Evolutionary conservation across 92 coral and sea anemone species (phyloP).

Genomic region (Paragorgia papillata): DNA sequence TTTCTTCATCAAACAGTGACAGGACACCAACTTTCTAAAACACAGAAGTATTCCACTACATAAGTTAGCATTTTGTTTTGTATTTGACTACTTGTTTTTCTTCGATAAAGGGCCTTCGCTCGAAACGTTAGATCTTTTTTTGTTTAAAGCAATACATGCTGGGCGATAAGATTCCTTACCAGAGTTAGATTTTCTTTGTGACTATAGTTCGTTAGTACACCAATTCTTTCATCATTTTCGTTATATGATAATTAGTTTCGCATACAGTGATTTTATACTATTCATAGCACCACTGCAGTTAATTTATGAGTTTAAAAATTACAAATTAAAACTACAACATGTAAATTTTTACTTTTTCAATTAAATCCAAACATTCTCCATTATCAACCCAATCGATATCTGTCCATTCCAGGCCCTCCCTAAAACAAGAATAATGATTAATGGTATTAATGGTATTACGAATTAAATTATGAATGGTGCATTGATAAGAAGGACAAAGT

Average conservation of each 20-base stretch:
- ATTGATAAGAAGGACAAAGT: too few relatives aligned
- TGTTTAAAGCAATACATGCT: too few relatives aligned
- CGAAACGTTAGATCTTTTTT: too few relatives aligned
- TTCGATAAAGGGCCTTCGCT: too few relatives aligned
- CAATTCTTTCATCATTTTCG: too few relatives aligned
- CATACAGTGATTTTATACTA: neutral
- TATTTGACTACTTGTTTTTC: too few relatives aligned
- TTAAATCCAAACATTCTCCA: constrained; percentile 95
- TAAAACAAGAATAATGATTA: constrained; percentile 23
- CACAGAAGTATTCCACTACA: neutral
- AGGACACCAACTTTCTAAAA: constrained; percentile 89
- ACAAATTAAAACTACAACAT: neutral
- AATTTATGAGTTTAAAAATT: neutral
- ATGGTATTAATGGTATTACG: neutral
- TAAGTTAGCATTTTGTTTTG: neutral
- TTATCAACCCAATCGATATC: constrained; percentile 99
- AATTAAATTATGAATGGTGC: too few relatives aligned
- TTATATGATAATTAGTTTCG: too few relatives aligned
- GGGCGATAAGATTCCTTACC: too few relatives aligned
- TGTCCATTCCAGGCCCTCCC: constrained; percentile 93
- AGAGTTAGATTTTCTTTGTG: too few relatives aligned
- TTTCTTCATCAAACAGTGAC: constrained; percentile 91
- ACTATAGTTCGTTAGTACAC: too few relatives aligned
- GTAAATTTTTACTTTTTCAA: constrained; percentile 86
- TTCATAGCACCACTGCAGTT: neutral